phyloP scores from a whole-genome alignment of 2,797 vertebrate species.

The Poecilia picta region DNA sequence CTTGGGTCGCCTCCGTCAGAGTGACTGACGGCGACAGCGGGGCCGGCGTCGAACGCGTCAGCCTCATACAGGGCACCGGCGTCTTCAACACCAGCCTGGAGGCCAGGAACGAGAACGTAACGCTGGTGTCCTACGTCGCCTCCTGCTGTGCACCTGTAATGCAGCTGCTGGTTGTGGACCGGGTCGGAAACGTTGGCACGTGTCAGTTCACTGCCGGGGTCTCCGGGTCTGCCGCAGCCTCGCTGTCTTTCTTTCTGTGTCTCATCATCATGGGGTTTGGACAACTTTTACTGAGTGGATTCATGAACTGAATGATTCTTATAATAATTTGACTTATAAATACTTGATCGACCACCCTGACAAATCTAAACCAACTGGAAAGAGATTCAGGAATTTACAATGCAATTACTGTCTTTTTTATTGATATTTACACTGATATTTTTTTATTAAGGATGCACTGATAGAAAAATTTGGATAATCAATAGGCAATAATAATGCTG shows the following conservation, averaged over 20 bases:
- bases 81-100: constrained; percentile 45
- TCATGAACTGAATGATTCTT: background rate
- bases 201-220: constrained; percentile 20
- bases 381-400: background rate
- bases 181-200: constrained; percentile 59
- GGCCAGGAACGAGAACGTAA: constrained; percentile 34
- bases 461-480: too few species aligned
- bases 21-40: constrained; percentile 55
- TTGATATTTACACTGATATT: background rate
- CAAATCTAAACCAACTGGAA: background rate
- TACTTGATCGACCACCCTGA: too few species aligned
- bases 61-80: constrained; percentile 54
- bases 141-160: constrained; percentile 63
- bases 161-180: constrained; percentile 58
- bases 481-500: too few species aligned
- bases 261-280: constrained; percentile 10
- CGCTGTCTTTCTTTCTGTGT: constrained; percentile 1
- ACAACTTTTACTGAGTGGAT: constrained; percentile 11
- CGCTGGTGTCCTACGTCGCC: constrained; percentile 51
- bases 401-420: background rate
- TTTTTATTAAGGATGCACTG: background rate
- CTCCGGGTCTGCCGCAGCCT: constrained; percentile 28
- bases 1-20: constrained; percentile 47
- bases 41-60: constrained; percentile 51
- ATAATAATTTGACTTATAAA: background rate